These are phyloP conservation scores for Thymelicus lineola DNA, from an alignment of 2,888 invertebrate genomes.

Conservation along the genomic window DNA sequence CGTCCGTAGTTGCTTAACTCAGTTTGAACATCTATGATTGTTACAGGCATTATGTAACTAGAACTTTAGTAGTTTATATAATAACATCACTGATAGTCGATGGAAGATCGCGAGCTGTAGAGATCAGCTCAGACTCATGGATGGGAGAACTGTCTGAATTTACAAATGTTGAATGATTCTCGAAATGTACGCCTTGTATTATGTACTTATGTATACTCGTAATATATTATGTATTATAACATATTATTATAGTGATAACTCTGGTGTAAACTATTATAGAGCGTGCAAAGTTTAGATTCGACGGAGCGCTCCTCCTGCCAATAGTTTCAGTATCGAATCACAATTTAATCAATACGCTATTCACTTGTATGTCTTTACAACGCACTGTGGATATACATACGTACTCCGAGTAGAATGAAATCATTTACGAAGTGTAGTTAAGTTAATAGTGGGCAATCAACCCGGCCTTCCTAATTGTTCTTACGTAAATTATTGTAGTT, in stretches of 20 bases:
- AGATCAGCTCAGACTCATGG: no score
- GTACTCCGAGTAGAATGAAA: slow-evolving; percentile 19
- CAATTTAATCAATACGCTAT: slow-evolving; percentile 17
- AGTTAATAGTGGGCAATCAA: slow-evolving; percentile 15
- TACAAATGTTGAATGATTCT: no score
- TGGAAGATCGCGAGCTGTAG: no score
- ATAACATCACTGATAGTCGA: no score
- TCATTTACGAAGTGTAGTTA: slow-evolving; percentile 20
- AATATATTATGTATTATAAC: no score
- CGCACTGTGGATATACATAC: neutral
- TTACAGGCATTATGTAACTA: no score
- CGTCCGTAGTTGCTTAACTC: no score
- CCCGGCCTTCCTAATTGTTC: slow-evolving; percentile 6
- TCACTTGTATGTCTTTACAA: slow-evolving; percentile 1
- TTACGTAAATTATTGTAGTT: slow-evolving; percentile 7
- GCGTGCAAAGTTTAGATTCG: slow-evolving; percentile 5
- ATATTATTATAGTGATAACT: neutral
- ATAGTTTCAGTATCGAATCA: slow-evolving; percentile 22
- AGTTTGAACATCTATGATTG: no score
- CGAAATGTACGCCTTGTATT: no score
- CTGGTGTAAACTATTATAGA: neutral
- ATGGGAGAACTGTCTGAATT: no score
- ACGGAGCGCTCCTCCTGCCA: slow-evolving; percentile 5
- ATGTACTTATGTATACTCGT: no score
- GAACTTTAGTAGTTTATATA: no score